A percentile compares a stretch with the other conserved stretches of the same genome.
Evolutionary conservation across 2,113 vertebrate species (phyloP).

Genomic region (Nettapus auritus): DNA sequence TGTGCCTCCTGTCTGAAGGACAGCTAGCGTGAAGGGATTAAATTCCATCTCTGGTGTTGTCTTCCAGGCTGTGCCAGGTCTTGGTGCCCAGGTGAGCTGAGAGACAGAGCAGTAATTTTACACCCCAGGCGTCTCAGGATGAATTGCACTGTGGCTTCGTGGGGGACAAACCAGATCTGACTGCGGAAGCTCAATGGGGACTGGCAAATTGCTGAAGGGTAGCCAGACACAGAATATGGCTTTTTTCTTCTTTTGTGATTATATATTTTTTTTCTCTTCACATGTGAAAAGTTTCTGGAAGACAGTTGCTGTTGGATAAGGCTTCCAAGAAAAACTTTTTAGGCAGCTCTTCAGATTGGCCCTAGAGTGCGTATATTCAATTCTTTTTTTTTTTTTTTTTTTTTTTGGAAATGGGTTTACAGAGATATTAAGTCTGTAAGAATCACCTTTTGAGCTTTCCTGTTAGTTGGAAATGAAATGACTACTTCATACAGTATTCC

Average conservation of each 20-base stretch:
- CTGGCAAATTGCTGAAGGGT: rapidly evolving
- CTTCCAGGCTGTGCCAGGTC: background rate
- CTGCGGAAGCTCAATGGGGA: rapidly evolving
- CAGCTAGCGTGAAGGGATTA: background rate
- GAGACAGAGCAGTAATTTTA: background rate
- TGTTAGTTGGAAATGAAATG: background rate
- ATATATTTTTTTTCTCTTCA: background rate
- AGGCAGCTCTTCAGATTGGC: background rate
- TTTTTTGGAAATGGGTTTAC: background rate
- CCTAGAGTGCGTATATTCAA: too few species aligned
- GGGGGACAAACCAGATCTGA: background rate
- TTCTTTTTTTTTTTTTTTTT: too few species aligned
- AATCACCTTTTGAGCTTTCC: background rate
- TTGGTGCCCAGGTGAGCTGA: background rate
- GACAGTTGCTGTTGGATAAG: background rate
- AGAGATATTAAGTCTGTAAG: background rate
- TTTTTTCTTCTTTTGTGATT: background rate
- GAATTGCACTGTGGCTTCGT: background rate
- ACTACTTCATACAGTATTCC: background rate
- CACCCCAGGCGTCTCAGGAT: background rate
- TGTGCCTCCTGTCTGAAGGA: background rate
- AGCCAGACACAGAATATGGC: background rate
- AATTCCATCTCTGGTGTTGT: background rate
- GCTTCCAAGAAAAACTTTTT: background rate
- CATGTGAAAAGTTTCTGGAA: background rate